A percentile compares a stretch with the other conserved stretches of the same genome.
phyloP scores from a whole-genome alignment of 1,140 invertebrate species.

The Ooceraea biroi region DNA sequence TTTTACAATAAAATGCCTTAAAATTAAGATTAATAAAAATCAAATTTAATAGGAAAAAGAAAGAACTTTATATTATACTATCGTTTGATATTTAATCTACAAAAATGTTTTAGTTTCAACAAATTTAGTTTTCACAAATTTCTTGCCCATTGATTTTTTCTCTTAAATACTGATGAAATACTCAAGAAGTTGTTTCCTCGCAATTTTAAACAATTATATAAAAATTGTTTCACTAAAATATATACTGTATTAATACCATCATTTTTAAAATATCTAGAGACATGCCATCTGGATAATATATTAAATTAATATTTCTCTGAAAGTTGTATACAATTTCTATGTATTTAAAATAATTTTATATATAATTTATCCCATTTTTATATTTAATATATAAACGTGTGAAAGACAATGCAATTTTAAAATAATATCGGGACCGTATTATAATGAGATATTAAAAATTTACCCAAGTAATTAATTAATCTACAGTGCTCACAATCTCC shows the following conservation, averaged over 20 bases:
- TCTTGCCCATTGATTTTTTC: constrained; percentile 35
- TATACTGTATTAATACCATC: not conserved
- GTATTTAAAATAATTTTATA: constrained; percentile 1
- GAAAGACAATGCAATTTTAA: not conserved
- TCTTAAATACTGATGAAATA: not conserved
- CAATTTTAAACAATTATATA: constrained; percentile 29
- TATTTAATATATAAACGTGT: not conserved
- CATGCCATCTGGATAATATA: too few species aligned
- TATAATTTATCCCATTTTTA: not conserved
- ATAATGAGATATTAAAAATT: constrained; percentile 19
- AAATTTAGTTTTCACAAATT: constrained; percentile 22
- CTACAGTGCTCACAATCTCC: not conserved
- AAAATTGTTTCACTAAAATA: too few species aligned
- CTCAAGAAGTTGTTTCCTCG: constrained; percentile 20
- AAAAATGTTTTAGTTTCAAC: constrained; percentile 14
- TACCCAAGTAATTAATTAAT: constrained; percentile 27
- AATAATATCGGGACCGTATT: constrained; percentile 10
- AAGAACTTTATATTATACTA: constrained; percentile 35
- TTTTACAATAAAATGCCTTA: not conserved
- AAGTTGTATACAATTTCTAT: not conserved
- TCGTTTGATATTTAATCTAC: not conserved
- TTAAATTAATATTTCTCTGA: too few species aligned
- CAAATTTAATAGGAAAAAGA: not conserved
- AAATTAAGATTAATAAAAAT: constrained; percentile 14
- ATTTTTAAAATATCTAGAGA: constrained; percentile 24